These are phyloP conservation scores for Podarcis raffonei DNA, from an alignment of 2,113 vertebrate species.

Conservation along the genomic window DNA sequence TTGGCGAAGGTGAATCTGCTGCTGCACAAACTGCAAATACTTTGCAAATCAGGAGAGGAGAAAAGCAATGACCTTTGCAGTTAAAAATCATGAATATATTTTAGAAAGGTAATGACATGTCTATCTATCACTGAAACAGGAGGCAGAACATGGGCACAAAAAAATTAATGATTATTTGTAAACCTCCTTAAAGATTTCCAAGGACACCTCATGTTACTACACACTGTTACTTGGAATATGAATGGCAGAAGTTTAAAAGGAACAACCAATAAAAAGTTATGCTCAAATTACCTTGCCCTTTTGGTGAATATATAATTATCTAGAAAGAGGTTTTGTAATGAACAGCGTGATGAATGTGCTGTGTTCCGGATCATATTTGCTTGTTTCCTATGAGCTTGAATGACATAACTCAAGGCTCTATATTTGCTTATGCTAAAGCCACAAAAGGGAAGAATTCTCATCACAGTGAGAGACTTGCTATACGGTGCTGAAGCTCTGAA, in stretches of 20 bases:
- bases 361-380: neutral
- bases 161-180: slow-evolving; percentile 74
- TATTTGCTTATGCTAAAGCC: neutral
- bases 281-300: slow-evolving; percentile 20
- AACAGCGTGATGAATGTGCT: neutral
- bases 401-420: neutral
- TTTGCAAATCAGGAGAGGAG: neutral
- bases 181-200: slow-evolving; percentile 66
- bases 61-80: slow-evolving; percentile 32
- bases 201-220: slow-evolving; percentile 52
- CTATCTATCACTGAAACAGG: slow-evolving; percentile 69
- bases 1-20: slow-evolving; percentile 27
- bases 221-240: slow-evolving; percentile 37
- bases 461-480: neutral
- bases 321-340: neutral
- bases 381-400: slow-evolving; percentile 1
- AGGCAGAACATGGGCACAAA: slow-evolving; percentile 55
- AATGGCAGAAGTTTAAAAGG: slow-evolving; percentile 48
- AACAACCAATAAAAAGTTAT: slow-evolving; percentile 16
- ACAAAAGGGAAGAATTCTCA: neutral
- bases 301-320: neutral
- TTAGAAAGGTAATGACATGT: slow-evolving; percentile 60
- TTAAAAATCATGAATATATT: slow-evolving; percentile 50
- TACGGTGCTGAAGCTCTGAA: neutral
- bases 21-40: slow-evolving; percentile 28